Percentiles rank a stretch among this genome's conserved stretches.
These are phyloP conservation scores for Peromyscus nudipes DNA, from an alignment of 2,797 vertebrate genomes.

Conservation along the genomic window DNA sequence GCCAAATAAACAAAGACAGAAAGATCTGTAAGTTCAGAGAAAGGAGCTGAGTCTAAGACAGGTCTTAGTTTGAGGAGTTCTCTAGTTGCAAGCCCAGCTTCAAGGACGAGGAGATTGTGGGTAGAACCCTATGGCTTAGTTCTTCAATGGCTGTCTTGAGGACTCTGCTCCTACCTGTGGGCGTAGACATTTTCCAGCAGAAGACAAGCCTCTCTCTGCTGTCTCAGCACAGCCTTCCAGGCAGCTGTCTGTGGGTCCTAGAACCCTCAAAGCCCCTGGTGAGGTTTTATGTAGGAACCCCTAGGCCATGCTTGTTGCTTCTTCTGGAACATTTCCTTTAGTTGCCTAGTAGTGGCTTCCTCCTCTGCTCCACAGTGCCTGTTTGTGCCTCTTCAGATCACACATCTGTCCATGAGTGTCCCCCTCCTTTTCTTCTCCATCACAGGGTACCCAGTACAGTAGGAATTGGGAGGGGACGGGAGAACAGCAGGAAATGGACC, in stretches of 20 bases:
- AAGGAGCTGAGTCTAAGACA: background rate
- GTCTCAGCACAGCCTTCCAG: background rate
- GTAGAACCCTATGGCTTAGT: background rate
- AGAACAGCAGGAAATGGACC: background rate
- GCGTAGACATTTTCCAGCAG: background rate
- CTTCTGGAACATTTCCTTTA: background rate
- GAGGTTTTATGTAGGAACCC: background rate
- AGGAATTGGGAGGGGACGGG: background rate
- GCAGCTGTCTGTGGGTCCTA: background rate
- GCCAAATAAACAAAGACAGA: background rate
- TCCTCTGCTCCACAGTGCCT: background rate
- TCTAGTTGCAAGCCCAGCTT: background rate
- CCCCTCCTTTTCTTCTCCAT: background rate
- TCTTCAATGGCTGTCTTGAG: background rate
- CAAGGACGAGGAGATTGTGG: constrained; percentile 19
- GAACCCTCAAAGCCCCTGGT: background rate
- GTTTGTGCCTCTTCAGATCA: background rate
- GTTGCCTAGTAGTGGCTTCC: background rate
- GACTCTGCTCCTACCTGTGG: background rate
- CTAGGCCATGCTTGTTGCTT: background rate
- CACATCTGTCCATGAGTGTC: background rate
- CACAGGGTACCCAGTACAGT: background rate
- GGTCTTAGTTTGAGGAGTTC: background rate
- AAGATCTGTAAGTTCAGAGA: constrained; percentile 13
- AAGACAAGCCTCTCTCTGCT: background rate